Evolutionary conservation across 2,888 invertebrate species (phyloP).

Genomic region (Phasia obesa): DNA sequence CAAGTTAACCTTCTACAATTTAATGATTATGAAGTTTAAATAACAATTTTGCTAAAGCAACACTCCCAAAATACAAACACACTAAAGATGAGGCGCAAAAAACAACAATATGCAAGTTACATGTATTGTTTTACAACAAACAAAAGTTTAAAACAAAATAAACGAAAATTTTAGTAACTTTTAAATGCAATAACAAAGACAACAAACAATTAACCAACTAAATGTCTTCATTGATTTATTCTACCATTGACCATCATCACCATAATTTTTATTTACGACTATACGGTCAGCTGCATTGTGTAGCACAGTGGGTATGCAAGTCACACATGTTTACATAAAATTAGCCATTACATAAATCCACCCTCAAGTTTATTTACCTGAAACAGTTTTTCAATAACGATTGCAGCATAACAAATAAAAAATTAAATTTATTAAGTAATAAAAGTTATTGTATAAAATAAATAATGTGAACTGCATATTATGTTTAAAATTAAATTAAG

Average conservation of each 20-base stretch:
- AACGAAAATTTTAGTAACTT: slow-evolving; percentile 10
- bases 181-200: no score
- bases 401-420: slow-evolving; percentile 13
- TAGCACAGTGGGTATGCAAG: slow-evolving; percentile 63
- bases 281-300: not conserved
- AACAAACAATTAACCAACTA: slow-evolving; percentile 27
- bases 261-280: not conserved
- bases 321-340: slow-evolving; percentile 62
- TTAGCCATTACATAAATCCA: not conserved
- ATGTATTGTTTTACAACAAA: slow-evolving; percentile 6
- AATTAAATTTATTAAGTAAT: slow-evolving; percentile 55
- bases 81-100: slow-evolving; percentile 3
- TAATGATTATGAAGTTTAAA: not conserved
- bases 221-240: slow-evolving; percentile 44
- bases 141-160: slow-evolving; percentile 25
- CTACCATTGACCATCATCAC: slow-evolving; percentile 66
- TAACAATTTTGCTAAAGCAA: not conserved
- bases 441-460: slow-evolving; percentile 28
- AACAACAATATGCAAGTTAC: slow-evolving; percentile 10
- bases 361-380: not conserved
- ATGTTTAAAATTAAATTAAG: no score
- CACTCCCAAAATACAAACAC: not conserved
- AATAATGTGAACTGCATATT: no score
- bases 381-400: slow-evolving; percentile 44
- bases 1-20: no score